phyloP scores from a whole-genome alignment of 37 sponge, comb jelly and placozoan species.

The Spongia lamella region DNA sequence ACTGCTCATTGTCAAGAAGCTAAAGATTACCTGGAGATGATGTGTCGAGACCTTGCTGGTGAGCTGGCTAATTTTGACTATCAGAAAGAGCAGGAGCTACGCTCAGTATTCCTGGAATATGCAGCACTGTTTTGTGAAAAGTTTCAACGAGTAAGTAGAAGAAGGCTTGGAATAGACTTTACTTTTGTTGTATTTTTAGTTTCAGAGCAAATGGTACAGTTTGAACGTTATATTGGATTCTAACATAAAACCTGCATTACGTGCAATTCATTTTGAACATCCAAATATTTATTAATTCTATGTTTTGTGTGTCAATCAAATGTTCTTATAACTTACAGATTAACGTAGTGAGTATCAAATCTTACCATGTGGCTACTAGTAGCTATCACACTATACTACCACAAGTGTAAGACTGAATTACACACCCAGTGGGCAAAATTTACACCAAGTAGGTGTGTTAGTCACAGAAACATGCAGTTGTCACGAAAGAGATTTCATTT shows the following conservation, averaged over 20 bases:
- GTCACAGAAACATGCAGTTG: too few relatives aligned
- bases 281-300: too few relatives aligned
- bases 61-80: conserved; percentile 81
- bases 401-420: too few relatives aligned
- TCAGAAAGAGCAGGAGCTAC: conserved; percentile 75
- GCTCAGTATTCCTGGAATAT: conserved; percentile 68
- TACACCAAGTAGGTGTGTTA: too few relatives aligned
- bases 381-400: too few relatives aligned
- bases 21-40: conserved; percentile 83
- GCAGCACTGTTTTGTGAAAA: conserved; percentile 59
- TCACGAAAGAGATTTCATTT: too few relatives aligned
- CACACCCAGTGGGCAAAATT: too few relatives aligned
- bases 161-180: neutral
- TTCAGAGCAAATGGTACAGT: conserved; percentile 83
- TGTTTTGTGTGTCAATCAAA: too few relatives aligned
- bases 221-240: conserved; percentile 70
- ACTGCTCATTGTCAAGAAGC: conserved; percentile 74
- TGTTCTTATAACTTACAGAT: too few relatives aligned
- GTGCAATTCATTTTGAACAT: conserved; percentile 67
- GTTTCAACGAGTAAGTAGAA: conserved; percentile 64
- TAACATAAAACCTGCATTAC: conserved; percentile 45
- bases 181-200: conserved; percentile 36
- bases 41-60: conserved; percentile 70
- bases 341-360: too few relatives aligned
- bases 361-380: too few relatives aligned